Evolutionary conservation across 2,113 vertebrate species (phyloP), one percentile per base, ranked within the genome.

Genomic region (Pyxicephalus adspersus): DNA sequence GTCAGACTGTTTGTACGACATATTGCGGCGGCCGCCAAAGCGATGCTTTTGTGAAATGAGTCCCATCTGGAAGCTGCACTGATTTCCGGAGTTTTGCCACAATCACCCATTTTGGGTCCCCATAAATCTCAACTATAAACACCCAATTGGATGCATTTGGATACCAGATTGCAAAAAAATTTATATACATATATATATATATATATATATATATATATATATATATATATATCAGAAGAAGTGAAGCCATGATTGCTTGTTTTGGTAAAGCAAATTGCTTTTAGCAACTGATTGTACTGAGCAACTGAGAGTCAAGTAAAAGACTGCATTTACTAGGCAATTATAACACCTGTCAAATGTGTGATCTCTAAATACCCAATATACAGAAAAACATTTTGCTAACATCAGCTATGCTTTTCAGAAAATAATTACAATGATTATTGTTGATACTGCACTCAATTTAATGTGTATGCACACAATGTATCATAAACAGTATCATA

Each of bases 111-210:
- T 34, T 57, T 23, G 34, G 29, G 29, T 55, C 50, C 50, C 50
- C 22, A 58, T 82, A 75, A 74, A 82, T 75, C 68, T 65, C 52
- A 18, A 17, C 50, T 26, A 50, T 75, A 82, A 82, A 82, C 80
- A 82, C 61, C 80, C 29, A 29, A 45, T 63, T 66, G 28, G 29
- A 60, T 50, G 52, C 29, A 66, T 65, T 65, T 82, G 70, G 70
- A 66, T 66, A 15, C 61, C 80, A 75, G 71, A 82, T 82, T 82
- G 61, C 23, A 66, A 64, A 34, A 72, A 31, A 65, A 8, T 38
- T 74, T 82, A 61, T 66, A 70, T 82, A 16, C 22, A 29, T 8
- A 17, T 29, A 18, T 65, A 66, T 61, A 70, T 26, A 29, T 29
- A 64, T 29, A 81, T 52, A 13, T 82, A 61, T 66, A 70, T 82